Base-by-base conservation (phyloP, 2,888 invertebrate species). In the Teleogryllus oceanicus region DNA sequence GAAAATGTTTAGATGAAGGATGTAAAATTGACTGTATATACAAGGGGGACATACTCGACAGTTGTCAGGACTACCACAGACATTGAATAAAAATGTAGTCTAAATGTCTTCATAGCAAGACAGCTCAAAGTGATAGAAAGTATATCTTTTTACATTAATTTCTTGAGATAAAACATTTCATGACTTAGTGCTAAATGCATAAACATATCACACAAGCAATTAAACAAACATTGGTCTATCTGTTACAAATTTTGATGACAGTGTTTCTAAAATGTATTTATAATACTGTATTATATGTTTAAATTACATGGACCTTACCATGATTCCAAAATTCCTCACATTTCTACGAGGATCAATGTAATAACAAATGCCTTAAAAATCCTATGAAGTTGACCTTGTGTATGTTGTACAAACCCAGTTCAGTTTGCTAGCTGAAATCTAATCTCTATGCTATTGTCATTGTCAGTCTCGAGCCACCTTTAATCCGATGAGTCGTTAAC, bases 291-390 rank as follows among this genome's bases (percentile, higher is more conserved):
- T 62, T 62, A 62, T n/a, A 62, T 62, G 8, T 62, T 62, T 62
- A 62, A 62, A 62, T 62, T 62, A 62, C 62, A 62, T 62, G 62
- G 62, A 62, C 62, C 62, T 62, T 62, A 62, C 62, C 62, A 62
- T 62, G 62, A 62, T 62, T 62, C 62, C 62, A 62, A 62, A 62
- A 62, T 13, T 62, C 62, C 62, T 62, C 62, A n/a, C 62, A 37
- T 62, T 13, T n/a, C 62, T 62, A 62, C 13, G 62, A 62, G 62
- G 62, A 62, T 62, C n/a, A 18, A 16, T 62, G 62, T 62, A 62
- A n/a, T 62, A 62, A 62, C 62, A 62, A 62, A 62, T 62, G 62
- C 62, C 62, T 62, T 62, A 62, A 62, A 62, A 62, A 62, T 62
- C 62, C 62, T 62, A 62, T 62, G 62, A 62, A 62, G 62, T 62